Percentiles rank a stretch among this genome's conserved stretches.
Evolutionary conservation across 1,140 invertebrate species (phyloP).

Genomic region (Lucilia cuprina): DNA sequence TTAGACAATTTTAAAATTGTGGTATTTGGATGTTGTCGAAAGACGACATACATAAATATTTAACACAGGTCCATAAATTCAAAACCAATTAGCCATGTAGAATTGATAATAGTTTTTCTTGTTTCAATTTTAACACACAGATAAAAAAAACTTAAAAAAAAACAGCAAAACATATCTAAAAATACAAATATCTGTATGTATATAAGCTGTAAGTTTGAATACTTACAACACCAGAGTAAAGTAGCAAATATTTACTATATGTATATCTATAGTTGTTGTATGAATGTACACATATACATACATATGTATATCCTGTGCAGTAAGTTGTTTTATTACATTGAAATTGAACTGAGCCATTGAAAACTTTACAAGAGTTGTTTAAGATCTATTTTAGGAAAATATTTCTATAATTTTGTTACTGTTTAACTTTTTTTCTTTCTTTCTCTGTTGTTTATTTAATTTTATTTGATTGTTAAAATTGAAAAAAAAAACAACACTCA

Average conservation of each 20-base stretch:
- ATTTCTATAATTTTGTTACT: neutral
- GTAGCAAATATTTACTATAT: neutral
- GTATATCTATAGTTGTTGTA: neutral
- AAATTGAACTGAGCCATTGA: neutral
- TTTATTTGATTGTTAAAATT: neutral
- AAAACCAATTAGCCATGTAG: constrained; percentile 61
- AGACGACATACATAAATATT: constrained; percentile 51
- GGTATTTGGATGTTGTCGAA: constrained; percentile 16
- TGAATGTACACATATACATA: neutral
- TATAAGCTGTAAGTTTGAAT: no score
- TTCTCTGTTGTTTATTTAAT: neutral
- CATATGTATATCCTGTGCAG: neutral
- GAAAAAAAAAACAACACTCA: neutral
- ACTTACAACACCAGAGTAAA: neutral
- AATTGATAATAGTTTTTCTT: constrained; percentile 56
- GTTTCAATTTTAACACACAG: neutral
- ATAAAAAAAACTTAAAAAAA: neutral
- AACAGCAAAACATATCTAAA: neutral
- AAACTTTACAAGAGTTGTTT: neutral
- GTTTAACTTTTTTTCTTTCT: neutral
- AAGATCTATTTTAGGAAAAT: constrained; percentile 15
- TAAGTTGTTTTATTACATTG: constrained; percentile 1
- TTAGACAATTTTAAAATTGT: neutral
- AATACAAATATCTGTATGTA: neutral
- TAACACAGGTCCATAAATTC: constrained; percentile 61